A percentile compares a stretch with the other conserved stretches of the same genome.
phyloP scores from a whole-genome alignment of 1,140 invertebrate genomes.

The Thaumatotibia leucotreta region DNA sequence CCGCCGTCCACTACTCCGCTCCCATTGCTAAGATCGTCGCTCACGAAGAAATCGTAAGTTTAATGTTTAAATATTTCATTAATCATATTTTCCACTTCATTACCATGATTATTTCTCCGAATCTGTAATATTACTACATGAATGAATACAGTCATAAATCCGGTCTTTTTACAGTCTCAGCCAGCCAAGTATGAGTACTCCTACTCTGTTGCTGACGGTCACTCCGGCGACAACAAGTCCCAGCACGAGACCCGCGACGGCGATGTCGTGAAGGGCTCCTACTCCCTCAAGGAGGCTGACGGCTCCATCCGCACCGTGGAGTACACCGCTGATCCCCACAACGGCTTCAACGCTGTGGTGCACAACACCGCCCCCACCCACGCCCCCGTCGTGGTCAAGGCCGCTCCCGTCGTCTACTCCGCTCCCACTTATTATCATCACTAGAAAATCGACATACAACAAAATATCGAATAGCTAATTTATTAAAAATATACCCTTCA shows the following conservation, averaged over 20 bases:
- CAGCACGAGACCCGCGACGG: slow-evolving; percentile 76
- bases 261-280: slow-evolving; percentile 75
- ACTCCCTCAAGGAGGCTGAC: slow-evolving; percentile 76
- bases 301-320: slow-evolving; percentile 75
- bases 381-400: neutral
- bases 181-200: slow-evolving; percentile 48
- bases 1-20: slow-evolving; percentile 29
- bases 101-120: neutral
- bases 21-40: slow-evolving; percentile 32
- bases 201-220: slow-evolving; percentile 71
- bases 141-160: neutral
- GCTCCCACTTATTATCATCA: slow-evolving; percentile 10
- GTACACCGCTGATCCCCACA: slow-evolving; percentile 75
- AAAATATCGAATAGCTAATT: neutral
- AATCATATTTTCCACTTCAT: neutral
- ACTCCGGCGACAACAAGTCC: slow-evolving; percentile 75
- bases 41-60: slow-evolving; percentile 36
- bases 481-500: neutral
- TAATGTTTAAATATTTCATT: slow-evolving; percentile 5
- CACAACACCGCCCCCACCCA: slow-evolving; percentile 67
- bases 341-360: slow-evolving; percentile 78
- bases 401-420: slow-evolving; percentile 1
- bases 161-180: slow-evolving; percentile 42
- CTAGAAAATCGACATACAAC: neutral
- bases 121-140: neutral